Percentiles rank a stretch among this genome's conserved stretches.
Conservation (phyloP, 2,888 invertebrate species). For the Chirona hameri region DNA sequence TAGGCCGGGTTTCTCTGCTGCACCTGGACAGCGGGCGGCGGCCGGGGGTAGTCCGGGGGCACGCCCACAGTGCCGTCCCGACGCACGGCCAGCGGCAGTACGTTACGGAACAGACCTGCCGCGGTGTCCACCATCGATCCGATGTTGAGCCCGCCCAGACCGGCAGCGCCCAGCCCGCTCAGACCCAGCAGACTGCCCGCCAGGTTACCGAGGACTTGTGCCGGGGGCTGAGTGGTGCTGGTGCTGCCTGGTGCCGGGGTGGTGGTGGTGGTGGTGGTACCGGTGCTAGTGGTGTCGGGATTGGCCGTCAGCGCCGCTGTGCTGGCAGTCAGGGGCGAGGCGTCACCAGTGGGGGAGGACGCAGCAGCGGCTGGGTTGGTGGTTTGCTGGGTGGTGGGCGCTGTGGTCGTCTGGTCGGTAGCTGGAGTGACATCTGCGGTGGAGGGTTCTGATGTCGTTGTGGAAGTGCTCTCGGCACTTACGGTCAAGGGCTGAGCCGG, state of each 20-base stretch:
- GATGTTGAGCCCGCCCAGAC: neutral
- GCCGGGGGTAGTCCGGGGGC: neutral
- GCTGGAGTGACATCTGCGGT: neutral
- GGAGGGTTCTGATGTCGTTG: no score
- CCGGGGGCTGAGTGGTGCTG: neutral
- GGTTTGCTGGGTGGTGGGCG: neutral
- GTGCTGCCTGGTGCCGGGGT: neutral
- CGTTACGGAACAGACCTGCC: constrained; percentile 1
- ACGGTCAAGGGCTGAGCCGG: no score
- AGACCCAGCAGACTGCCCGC: constrained; percentile 5
- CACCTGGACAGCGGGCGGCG: constrained; percentile 9
- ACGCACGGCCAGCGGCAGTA: constrained; percentile 10
- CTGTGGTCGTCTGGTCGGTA: neutral
- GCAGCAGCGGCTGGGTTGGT: neutral
- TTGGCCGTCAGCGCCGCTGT: neutral
- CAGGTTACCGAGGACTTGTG: neutral
- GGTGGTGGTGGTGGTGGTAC: neutral
- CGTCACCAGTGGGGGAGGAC: neutral
- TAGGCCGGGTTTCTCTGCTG: constrained; percentile 39
- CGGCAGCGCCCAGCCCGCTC: neutral
- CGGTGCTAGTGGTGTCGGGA: no score
- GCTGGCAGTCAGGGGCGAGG: neutral
- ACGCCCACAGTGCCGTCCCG: neutral
- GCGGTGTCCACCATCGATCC: constrained; percentile 24
- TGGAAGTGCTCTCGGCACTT: no score